Evolutionary conservation across 2,797 vertebrate species (phyloP).

Genomic region (Chelidonichthys spinosus): DNA sequence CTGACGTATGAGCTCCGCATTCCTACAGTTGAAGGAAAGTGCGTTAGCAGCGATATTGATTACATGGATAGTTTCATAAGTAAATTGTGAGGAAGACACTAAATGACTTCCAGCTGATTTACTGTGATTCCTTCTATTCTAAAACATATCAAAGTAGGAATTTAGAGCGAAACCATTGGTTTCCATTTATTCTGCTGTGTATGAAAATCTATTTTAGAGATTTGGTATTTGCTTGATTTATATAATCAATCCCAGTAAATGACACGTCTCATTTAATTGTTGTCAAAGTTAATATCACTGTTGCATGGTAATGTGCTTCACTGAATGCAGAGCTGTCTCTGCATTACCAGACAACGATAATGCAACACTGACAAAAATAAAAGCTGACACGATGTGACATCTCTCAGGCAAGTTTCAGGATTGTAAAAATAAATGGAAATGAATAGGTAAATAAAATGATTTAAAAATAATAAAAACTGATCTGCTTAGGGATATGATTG

Average conservation of each 20-base stretch:
- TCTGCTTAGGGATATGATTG: background rate
- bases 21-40: slow-evolving; percentile 76
- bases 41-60: background rate
- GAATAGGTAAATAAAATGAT: background rate
- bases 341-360: slow-evolving; percentile 21
- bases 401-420: background rate
- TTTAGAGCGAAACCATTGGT: background rate
- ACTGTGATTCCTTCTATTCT: background rate
- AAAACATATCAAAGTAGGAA: background rate
- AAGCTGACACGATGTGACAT: slow-evolving; percentile 16
- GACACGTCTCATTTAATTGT: slow-evolving; percentile 30
- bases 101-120: slow-evolving; percentile 16
- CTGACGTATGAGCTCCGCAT: slow-evolving; percentile 93
- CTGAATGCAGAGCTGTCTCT: slow-evolving; percentile 5
- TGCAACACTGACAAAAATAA: slow-evolving; percentile 17
- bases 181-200: slow-evolving; percentile 1
- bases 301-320: background rate
- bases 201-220: background rate
- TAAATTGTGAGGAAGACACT: background rate
- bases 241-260: slow-evolving; percentile 36
- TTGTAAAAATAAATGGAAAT: background rate
- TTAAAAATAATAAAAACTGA: background rate
- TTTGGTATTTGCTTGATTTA: slow-evolving; percentile 7
- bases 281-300: slow-evolving; percentile 33
- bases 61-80: slow-evolving; percentile 2